phyloP scores from a whole-genome alignment of 2,888 invertebrate genomes.

The Oxyteleia sp. region DNA sequence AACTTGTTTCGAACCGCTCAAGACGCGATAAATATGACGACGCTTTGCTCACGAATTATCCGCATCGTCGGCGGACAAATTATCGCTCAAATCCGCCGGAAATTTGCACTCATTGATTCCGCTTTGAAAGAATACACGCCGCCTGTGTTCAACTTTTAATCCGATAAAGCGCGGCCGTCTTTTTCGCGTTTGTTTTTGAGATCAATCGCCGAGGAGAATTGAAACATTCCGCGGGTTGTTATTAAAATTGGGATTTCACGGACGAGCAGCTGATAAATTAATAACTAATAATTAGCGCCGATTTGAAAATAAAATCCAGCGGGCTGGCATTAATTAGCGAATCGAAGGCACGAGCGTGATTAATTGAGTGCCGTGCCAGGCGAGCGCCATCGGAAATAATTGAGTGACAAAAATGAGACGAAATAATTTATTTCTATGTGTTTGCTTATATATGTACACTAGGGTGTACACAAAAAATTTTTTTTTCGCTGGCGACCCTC shows the following conservation, averaged over 20 bases:
- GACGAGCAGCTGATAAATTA: not conserved
- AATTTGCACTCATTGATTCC: constrained; percentile 22
- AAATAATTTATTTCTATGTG: constrained; percentile 14
- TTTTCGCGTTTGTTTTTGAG: not conserved
- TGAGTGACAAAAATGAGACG: constrained; percentile 5
- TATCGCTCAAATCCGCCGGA: constrained; percentile 14
- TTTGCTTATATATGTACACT: too few relatives aligned
- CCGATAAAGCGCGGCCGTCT: constrained; percentile 7
- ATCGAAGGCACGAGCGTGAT: not conserved
- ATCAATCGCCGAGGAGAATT: not conserved
- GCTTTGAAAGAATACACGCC: not conserved
- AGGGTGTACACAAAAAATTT: too few relatives aligned
- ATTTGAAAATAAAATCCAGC: not conserved
- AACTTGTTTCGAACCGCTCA: constrained; percentile 54
- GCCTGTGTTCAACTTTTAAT: constrained; percentile 19
- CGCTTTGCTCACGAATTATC: constrained; percentile 24
- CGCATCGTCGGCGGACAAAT: constrained; percentile 31
- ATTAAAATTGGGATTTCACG: constrained; percentile 11
- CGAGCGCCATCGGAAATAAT: constrained; percentile 7
- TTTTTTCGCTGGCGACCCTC: too few relatives aligned
- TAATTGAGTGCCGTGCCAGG: constrained; percentile 6
- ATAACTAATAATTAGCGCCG: constrained; percentile 20
- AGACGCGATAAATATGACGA: constrained; percentile 21
- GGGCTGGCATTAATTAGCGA: constrained; percentile 17
- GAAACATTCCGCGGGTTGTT: not conserved